Conservation (phyloP, 2,113 vertebrate species). For the Dendrocopos noguchii region DNA sequence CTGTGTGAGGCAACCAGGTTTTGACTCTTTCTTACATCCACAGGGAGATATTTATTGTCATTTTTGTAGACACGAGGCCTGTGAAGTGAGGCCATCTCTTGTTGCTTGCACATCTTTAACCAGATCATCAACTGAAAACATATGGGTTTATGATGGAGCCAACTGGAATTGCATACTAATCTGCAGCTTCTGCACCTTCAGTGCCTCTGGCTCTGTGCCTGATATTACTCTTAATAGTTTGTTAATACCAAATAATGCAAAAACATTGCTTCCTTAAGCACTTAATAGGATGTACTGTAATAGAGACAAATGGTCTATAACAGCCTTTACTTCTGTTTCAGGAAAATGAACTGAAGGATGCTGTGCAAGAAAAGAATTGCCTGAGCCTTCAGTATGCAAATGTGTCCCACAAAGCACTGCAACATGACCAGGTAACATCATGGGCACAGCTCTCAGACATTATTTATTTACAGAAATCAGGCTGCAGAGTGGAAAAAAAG, state of each 20-base stretch:
- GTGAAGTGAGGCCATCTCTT: background rate
- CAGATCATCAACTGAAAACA: background rate
- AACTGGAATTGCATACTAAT: background rate
- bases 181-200: conserved; percentile 18
- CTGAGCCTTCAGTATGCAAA: conserved; percentile 81
- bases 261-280: background rate
- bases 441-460: background rate
- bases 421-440: conserved; percentile 84
- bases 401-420: conserved; percentile 72
- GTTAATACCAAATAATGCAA: conserved; percentile 22
- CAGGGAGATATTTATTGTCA: background rate
- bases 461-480: background rate
- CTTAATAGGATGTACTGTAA: background rate
- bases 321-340: conserved; percentile 33
- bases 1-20: background rate
- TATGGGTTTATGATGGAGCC: background rate
- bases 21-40: background rate
- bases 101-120: background rate
- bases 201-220: background rate
- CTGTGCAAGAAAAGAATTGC: conserved; percentile 74
- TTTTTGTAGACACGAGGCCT: background rate
- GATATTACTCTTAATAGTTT: background rate
- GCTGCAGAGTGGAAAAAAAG: background rate
- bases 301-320: background rate
- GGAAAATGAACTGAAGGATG: conserved; percentile 87